A percentile compares a stretch with the other conserved stretches of the same genome.
Evolutionary conservation across 2,113 vertebrate species (phyloP).

Genomic region (Pontoporia blainvillei): DNA sequence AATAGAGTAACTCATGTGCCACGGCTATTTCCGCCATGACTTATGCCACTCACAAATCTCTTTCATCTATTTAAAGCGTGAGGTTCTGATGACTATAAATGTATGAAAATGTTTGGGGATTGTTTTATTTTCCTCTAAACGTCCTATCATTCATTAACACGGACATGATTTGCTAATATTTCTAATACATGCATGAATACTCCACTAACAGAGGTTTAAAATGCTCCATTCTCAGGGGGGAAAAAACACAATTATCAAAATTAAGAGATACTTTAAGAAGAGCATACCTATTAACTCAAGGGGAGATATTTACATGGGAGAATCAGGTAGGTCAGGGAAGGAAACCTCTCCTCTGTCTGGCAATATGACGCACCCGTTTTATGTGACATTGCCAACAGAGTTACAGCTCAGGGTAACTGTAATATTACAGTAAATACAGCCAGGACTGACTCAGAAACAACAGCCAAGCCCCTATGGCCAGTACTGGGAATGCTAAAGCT

Average conservation of each 20-base stretch:
- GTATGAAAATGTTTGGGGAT: conserved; percentile 73
- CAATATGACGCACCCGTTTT: neutral
- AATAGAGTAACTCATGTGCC: conserved; percentile 77
- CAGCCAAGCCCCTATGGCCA: neutral
- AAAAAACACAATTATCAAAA: conserved; percentile 42
- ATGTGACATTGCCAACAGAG: neutral
- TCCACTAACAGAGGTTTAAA: conserved; percentile 33
- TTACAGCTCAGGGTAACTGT: neutral
- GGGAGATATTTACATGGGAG: neutral
- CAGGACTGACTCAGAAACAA: neutral
- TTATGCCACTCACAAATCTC: conserved; percentile 78
- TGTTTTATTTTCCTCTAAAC: conserved; percentile 62
- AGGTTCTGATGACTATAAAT: conserved; percentile 80
- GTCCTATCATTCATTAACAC: conserved; percentile 53
- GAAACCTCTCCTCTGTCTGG: neutral
- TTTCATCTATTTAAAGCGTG: conserved; percentile 81
- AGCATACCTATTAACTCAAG: conserved; percentile 17
- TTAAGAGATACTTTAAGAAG: conserved; percentile 44
- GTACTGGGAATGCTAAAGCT: neutral
- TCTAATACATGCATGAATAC: conserved; percentile 49
- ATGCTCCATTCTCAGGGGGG: neutral
- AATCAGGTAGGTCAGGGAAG: conserved; percentile 30
- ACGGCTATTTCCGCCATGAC: conserved; percentile 80
- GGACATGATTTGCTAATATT: conserved; percentile 60
- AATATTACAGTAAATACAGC: neutral